Evolutionary conservation across 2,113 vertebrate species (phyloP).

Genomic region (Mesoclemmys tuberculata): DNA sequence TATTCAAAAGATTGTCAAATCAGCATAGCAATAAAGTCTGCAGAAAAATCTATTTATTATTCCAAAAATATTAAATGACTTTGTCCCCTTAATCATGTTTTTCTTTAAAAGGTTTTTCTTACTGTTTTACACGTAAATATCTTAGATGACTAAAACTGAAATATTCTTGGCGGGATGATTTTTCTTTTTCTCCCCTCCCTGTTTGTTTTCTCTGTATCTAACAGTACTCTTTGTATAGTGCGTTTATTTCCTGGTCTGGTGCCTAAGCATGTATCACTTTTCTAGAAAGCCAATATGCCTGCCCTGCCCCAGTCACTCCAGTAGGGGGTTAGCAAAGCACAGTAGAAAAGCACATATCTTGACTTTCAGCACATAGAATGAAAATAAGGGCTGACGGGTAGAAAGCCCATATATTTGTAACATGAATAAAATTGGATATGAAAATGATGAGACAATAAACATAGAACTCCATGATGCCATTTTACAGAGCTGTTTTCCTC

Average conservation of each 20-base stretch:
- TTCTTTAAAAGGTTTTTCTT: neutral
- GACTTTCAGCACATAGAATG: neutral
- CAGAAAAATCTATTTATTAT: neutral
- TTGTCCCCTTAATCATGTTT: neutral
- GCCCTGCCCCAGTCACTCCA: neutral
- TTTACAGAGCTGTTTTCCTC: neutral
- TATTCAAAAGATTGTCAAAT: neutral
- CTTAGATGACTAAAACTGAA: neutral
- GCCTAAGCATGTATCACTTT: neutral
- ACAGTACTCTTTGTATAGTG: neutral
- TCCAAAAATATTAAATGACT: neutral
- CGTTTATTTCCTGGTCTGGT: neutral
- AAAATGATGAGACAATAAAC: constrained; percentile 1
- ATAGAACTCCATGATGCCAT: accelerated
- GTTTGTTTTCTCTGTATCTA: neutral
- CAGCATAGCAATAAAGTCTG: neutral
- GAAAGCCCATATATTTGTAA: neutral
- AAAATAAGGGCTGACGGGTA: neutral
- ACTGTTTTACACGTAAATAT: neutral
- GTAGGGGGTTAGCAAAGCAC: neutral
- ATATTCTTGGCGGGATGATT: neutral
- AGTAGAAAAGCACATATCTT: neutral
- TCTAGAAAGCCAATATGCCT: neutral
- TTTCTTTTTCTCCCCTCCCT: neutral
- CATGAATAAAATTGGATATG: neutral